phyloP scores from a whole-genome alignment of 2,888 invertebrate species.

The Drosophila greeni region DNA sequence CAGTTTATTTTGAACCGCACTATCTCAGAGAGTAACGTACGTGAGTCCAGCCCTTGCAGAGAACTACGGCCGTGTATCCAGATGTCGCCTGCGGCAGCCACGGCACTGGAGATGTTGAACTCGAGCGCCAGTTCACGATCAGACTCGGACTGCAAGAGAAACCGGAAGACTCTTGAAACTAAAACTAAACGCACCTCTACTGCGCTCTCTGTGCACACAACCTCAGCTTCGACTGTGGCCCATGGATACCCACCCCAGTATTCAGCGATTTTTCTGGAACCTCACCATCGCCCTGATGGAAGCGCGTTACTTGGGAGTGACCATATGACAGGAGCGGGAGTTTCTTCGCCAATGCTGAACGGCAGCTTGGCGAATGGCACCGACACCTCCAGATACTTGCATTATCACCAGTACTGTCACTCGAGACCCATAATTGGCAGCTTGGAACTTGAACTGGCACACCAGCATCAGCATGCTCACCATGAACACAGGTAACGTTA shows the following conservation, averaged over 20 bases:
- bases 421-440: conserved; percentile 58
- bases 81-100: conserved; percentile 5
- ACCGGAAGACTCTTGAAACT: conserved; percentile 68
- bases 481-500: conserved; percentile 56
- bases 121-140: conserved; percentile 68
- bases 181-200: conserved; percentile 52
- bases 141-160: conserved; percentile 67
- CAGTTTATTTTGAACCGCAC: conserved; percentile 74
- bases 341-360: conserved; percentile 56
- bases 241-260: conserved; percentile 76
- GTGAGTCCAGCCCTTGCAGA: conserved; percentile 76
- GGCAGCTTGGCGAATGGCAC: conserved; percentile 39
- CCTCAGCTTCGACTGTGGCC: conserved; percentile 9
- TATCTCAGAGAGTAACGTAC: conserved; percentile 75
- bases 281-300: conserved; percentile 52
- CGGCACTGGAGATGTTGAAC: conserved; percentile 57
- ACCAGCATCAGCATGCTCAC: conserved; percentile 37
- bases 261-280: conserved; percentile 76
- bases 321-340: conserved; percentile 54
- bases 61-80: conserved; percentile 63
- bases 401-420: conserved; percentile 70
- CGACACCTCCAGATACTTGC: conserved; percentile 57
- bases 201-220: conserved; percentile 31
- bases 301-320: conserved; percentile 51
- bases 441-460: conserved; percentile 24